Percentiles rank a stretch among this genome's conserved stretches.
phyloP scores from a whole-genome alignment of 2,888 invertebrate species.

The Ennomos fuscantarius region DNA sequence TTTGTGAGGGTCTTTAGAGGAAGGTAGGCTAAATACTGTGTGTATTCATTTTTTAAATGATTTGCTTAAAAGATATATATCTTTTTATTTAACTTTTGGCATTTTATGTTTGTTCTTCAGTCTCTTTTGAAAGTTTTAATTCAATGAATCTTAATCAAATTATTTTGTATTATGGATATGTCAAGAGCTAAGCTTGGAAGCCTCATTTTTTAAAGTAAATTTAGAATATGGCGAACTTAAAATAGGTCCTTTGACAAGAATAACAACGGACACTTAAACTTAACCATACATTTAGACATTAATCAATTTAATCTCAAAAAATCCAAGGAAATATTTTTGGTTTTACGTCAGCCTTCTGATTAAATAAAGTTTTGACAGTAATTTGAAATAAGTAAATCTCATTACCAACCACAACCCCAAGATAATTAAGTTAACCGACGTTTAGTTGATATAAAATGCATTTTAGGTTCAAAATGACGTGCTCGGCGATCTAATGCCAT shows the following conservation, averaged over 20 bases:
- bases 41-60: slow-evolving; percentile 6
- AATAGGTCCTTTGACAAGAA: too few species aligned
- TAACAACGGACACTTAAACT: too few species aligned
- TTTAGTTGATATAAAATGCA: slow-evolving; percentile 67
- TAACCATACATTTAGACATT: slow-evolving; percentile 12
- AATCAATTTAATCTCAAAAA: background rate
- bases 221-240: too few species aligned
- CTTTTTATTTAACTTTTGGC: background rate
- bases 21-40: slow-evolving; percentile 28
- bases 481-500: slow-evolving; percentile 60
- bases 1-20: slow-evolving; percentile 36
- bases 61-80: background rate
- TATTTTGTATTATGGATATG: too few species aligned
- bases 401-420: slow-evolving; percentile 54
- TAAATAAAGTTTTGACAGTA: slow-evolving; percentile 67
- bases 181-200: too few species aligned
- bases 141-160: too few species aligned
- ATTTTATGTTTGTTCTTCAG: too few species aligned
- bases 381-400: slow-evolving; percentile 62
- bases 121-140: too few species aligned
- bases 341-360: slow-evolving; percentile 51
- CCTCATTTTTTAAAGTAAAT: too few species aligned
- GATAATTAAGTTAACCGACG: slow-evolving; percentile 56
- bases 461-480: slow-evolving; percentile 58
- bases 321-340: slow-evolving; percentile 26